These are phyloP conservation scores for Thinocorus orbignyianus DNA, from an alignment of 2,113 vertebrate species.

Conservation along the genomic window DNA sequence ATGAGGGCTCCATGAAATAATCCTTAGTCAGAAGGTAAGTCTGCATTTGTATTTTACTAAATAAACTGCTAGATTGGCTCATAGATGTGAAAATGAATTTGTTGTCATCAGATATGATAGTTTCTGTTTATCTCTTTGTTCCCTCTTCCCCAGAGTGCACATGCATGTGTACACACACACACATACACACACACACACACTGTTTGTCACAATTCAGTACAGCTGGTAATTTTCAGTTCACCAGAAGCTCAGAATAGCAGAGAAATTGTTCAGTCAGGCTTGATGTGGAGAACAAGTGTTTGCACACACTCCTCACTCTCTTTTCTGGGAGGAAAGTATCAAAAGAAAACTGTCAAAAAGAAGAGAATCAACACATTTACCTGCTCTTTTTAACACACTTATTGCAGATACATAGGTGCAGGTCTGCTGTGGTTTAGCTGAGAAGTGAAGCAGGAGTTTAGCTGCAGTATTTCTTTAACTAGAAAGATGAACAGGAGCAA, in stretches of 20 bases:
- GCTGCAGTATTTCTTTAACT: neutral
- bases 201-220: constrained; percentile 38
- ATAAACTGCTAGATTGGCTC: neutral
- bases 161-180: neutral
- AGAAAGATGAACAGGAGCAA: neutral
- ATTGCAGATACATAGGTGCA: neutral
- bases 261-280: constrained; percentile 62
- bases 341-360: neutral
- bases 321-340: constrained; percentile 25
- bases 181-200: neutral
- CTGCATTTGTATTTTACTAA: neutral
- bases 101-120: neutral
- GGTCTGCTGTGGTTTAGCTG: neutral
- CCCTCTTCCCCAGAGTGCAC: neutral
- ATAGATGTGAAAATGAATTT: neutral
- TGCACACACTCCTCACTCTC: neutral
- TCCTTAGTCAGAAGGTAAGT: neutral
- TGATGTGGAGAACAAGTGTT: constrained; percentile 52
- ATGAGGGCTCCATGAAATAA: neutral
- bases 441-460: neutral
- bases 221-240: constrained; percentile 63
- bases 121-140: constrained; percentile 7
- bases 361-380: neutral
- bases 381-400: neutral
- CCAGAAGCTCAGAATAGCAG: constrained; percentile 61